phyloP scores from a whole-genome alignment of 2,888 invertebrate species.

The Bedellia somnulentella region DNA sequence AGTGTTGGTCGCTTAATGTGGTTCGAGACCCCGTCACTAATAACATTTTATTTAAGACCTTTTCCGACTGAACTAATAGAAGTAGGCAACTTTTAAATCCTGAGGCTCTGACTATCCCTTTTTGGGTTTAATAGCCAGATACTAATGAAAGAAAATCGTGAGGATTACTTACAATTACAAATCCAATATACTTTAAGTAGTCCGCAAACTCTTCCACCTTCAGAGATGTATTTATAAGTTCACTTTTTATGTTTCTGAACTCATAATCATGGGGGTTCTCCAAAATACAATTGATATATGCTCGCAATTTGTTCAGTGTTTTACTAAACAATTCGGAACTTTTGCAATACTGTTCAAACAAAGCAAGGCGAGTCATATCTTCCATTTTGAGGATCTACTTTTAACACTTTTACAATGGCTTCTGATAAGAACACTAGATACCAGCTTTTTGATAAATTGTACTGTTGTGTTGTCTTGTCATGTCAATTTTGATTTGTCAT shows the following conservation, averaged over 20 bases:
- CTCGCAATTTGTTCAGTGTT: slow-evolving; percentile 31
- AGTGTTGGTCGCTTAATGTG: too few relatives aligned
- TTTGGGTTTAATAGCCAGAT: too few relatives aligned
- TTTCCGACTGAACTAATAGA: too few relatives aligned
- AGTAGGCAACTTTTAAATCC: too few relatives aligned
- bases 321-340: slow-evolving; percentile 26
- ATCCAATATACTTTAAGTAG: slow-evolving; percentile 44
- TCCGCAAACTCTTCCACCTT: slow-evolving; percentile 25
- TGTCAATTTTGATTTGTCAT: too few relatives aligned
- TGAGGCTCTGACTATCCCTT: too few relatives aligned
- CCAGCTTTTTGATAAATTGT: too few relatives aligned
- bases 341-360: slow-evolving; percentile 35
- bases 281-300: slow-evolving; percentile 28
- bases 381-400: slow-evolving; percentile 26
- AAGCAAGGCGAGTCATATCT: slow-evolving; percentile 43
- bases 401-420: neutral
- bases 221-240: slow-evolving; percentile 20
- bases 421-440: too few relatives aligned
- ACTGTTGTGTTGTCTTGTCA: too few relatives aligned
- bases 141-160: neutral
- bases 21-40: too few relatives aligned
- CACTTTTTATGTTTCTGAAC: slow-evolving; percentile 25
- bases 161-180: slow-evolving; percentile 23
- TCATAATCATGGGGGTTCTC: slow-evolving; percentile 38
- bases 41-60: too few relatives aligned